These are phyloP conservation scores for Pygmarrhopalites habei DNA, from an alignment of 1,140 invertebrate species.

Conservation along the genomic window DNA sequence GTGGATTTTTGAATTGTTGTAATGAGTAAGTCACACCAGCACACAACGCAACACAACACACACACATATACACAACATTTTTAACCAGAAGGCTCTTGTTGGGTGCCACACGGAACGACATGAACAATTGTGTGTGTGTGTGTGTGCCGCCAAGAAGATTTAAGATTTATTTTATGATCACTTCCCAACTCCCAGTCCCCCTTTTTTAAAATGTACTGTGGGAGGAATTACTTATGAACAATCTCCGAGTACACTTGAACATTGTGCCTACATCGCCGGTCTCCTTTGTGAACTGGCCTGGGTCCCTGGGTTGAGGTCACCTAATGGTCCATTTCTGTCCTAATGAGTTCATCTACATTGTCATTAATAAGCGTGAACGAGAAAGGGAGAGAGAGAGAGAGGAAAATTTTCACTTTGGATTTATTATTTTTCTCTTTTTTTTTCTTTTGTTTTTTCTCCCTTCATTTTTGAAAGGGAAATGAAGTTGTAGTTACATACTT, in stretches of 20 bases:
- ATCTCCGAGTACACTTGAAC: background rate
- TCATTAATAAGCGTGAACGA: constrained; percentile 28
- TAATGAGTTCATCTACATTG: constrained; percentile 16
- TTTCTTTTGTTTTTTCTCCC: too few species aligned
- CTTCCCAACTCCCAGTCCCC: background rate
- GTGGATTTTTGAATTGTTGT: too few species aligned
- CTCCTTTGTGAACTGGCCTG: constrained; percentile 25
- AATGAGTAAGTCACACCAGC: too few species aligned
- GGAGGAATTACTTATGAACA: too few species aligned
- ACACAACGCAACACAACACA: too few species aligned
- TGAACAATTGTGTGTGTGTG: background rate
- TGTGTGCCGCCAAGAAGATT: constrained; percentile 1
- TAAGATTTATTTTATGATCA: constrained; percentile 25
- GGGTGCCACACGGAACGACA: too few species aligned
- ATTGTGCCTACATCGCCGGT: constrained; percentile 18
- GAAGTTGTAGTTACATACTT: too few species aligned
- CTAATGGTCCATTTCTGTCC: constrained; percentile 18
- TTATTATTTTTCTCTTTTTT: too few species aligned
- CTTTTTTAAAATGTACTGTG: background rate
- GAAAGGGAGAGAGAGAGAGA: too few species aligned
- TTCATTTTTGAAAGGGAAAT: too few species aligned
- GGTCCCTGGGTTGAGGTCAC: constrained; percentile 11
- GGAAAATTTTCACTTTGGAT: background rate
- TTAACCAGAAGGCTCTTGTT: too few species aligned
- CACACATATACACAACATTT: too few species aligned